Percentiles rank a stretch among this genome's conserved stretches.
These are phyloP conservation scores for Drosophila subobscura DNA, from an alignment of 1,140 invertebrate genomes.

Conservation along the genomic window DNA sequence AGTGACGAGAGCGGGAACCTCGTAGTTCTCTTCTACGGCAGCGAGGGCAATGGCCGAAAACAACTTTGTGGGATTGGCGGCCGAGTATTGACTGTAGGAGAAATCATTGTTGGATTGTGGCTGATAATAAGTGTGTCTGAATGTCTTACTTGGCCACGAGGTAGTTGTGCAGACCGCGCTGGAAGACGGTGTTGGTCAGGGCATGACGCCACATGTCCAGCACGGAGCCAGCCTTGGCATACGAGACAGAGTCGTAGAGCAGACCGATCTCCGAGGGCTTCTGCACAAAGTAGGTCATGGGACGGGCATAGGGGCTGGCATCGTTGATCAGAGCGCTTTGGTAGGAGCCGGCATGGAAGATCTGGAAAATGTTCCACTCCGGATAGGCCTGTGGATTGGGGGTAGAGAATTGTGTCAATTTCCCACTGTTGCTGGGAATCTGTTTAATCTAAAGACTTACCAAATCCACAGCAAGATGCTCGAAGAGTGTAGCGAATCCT, in stretches of 20 bases:
- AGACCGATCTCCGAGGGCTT: slow-evolving; percentile 89
- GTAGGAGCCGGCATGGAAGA: slow-evolving; percentile 89
- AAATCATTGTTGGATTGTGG: not conserved
- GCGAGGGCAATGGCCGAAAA: slow-evolving; percentile 87
- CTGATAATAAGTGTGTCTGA: not conserved
- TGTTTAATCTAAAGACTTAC: slow-evolving; percentile 13
- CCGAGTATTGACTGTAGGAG: slow-evolving; percentile 73
- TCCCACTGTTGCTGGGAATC: too few species aligned
- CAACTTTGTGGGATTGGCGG: slow-evolving; percentile 87
- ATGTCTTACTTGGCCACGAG: slow-evolving; percentile 86
- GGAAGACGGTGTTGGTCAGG: slow-evolving; percentile 92
- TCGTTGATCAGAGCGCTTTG: slow-evolving; percentile 88
- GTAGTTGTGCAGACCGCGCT: slow-evolving; percentile 91
- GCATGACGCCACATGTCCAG: slow-evolving; percentile 98
- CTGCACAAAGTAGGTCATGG: slow-evolving; percentile 89
- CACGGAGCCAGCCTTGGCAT: slow-evolving; percentile 87
- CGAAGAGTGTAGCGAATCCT: slow-evolving; percentile 85
- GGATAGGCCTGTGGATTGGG: slow-evolving; percentile 84
- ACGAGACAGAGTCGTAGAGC: slow-evolving; percentile 93
- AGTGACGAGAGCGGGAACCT: slow-evolving; percentile 52
- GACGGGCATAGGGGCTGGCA: slow-evolving; percentile 86
- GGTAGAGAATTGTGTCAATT: too few species aligned
- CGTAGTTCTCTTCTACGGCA: slow-evolving; percentile 74
- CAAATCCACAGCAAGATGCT: slow-evolving; percentile 67
- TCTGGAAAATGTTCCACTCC: slow-evolving; percentile 91